phyloP scores from a whole-genome alignment of 2,888 invertebrate genomes.

The Tachina fera region DNA sequence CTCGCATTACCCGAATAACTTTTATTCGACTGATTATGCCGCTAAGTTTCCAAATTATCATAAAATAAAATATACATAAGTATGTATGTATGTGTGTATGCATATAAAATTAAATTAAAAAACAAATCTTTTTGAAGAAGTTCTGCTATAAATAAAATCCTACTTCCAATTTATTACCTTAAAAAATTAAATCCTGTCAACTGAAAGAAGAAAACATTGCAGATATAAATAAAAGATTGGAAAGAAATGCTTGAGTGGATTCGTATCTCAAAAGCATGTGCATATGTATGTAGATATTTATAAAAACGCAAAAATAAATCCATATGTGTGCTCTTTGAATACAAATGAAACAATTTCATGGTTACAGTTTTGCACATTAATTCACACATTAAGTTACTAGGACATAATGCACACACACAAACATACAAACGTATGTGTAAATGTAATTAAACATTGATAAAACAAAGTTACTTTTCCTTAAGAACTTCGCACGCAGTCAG shows the following conservation, averaged over 20 bases:
- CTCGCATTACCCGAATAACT: too few species aligned
- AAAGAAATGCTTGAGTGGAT: neutral
- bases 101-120: too few species aligned
- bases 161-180: neutral
- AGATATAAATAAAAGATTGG: neutral
- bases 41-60: too few species aligned
- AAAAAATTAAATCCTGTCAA: neutral
- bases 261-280: neutral
- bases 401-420: neutral
- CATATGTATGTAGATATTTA: neutral
- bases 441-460: neutral
- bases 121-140: neutral
- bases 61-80: too few species aligned
- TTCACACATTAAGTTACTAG: neutral
- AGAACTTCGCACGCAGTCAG: neutral
- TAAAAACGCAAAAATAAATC: too few species aligned
- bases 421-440: neutral
- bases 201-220: neutral
- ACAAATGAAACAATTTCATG: neutral
- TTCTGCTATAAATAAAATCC: too few species aligned
- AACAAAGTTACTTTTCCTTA: neutral
- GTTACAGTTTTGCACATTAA: neutral
- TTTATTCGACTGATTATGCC: too few species aligned
- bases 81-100: too few species aligned
- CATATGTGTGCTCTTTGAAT: neutral